A percentile compares a stretch with the other conserved stretches of the same genome.
phyloP scores from a whole-genome alignment of 2,888 invertebrate genomes.

The Drosophila infuscata region DNA sequence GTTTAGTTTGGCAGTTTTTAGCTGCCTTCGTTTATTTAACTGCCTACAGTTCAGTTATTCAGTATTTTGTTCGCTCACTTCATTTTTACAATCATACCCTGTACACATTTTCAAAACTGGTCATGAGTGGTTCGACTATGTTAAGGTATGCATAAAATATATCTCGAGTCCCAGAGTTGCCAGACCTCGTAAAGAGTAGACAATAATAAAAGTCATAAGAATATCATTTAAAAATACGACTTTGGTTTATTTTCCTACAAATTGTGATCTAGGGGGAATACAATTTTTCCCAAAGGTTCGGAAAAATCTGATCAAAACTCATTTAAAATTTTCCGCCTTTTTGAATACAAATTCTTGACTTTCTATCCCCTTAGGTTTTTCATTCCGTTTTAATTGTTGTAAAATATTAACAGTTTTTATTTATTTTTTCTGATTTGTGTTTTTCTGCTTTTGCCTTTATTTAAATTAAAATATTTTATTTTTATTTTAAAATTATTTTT shows the following conservation, averaged over 20 bases:
- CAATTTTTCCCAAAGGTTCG: not conserved
- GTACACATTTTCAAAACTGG: not conserved
- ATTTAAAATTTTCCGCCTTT: fast-evolving
- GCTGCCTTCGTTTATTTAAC: conserved; percentile 12
- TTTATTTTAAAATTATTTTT: not conserved
- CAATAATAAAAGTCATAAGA: not conserved
- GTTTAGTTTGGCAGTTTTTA: conserved; percentile 47
- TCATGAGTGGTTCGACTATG: not conserved
- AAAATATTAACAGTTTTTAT: not conserved
- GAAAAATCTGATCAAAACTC: not conserved
- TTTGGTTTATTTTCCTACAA: not conserved
- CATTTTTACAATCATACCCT: not conserved
- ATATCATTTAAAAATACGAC: not conserved
- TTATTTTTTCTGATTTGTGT: not conserved
- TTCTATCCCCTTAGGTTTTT: not conserved
- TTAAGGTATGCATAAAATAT: not conserved
- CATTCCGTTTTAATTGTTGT: not conserved
- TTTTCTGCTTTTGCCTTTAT: not conserved
- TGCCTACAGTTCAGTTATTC: conserved; percentile 28
- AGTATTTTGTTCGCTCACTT: not conserved
- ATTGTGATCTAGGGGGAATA: not conserved
- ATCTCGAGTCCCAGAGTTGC: not conserved
- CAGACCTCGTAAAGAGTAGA: not conserved
- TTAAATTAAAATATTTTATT: too few species aligned
- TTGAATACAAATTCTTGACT: not conserved